These are phyloP conservation scores for Tragelaphus oryx DNA, from an alignment of 2,797 vertebrate species.

Conservation along the genomic window DNA sequence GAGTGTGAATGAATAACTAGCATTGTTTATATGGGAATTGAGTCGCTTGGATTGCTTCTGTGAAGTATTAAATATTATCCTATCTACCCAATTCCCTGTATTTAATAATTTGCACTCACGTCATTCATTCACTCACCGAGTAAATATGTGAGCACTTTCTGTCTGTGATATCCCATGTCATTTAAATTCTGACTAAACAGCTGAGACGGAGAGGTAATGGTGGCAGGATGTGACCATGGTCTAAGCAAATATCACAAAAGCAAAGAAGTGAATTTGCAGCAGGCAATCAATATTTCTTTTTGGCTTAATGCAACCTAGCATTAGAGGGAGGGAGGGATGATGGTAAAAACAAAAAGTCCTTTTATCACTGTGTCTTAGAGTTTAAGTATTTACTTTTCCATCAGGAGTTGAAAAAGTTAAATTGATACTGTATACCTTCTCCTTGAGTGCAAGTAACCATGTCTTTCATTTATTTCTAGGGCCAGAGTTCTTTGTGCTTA, in stretches of 20 bases:
- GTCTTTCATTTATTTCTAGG: neutral
- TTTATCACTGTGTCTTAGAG: neutral
- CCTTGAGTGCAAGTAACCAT: neutral
- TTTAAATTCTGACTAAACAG: neutral
- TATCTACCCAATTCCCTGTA: neutral
- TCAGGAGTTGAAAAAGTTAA: conserved; percentile 27
- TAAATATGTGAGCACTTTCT: neutral
- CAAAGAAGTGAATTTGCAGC: neutral
- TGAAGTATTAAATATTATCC: neutral
- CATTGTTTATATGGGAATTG: neutral
- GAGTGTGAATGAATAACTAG: neutral
- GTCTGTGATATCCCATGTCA: neutral
- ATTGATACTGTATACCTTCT: conserved; percentile 35
- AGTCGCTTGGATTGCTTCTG: neutral
- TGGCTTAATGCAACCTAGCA: neutral
- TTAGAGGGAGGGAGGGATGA: neutral
- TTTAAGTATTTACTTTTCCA: conserved; percentile 47
- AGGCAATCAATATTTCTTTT: conserved; percentile 40
- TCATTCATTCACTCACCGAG: neutral
- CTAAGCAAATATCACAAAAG: conserved; percentile 16
- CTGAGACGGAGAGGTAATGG: neutral
- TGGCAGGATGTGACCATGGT: neutral
- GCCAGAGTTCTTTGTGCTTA: neutral
- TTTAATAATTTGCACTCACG: neutral
- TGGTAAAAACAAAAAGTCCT: neutral